A percentile compares a stretch with the other conserved stretches of the same genome.
Conservation (phyloP, 2,797 vertebrate genomes). For the Pseudochaenichthys georgianus region DNA sequence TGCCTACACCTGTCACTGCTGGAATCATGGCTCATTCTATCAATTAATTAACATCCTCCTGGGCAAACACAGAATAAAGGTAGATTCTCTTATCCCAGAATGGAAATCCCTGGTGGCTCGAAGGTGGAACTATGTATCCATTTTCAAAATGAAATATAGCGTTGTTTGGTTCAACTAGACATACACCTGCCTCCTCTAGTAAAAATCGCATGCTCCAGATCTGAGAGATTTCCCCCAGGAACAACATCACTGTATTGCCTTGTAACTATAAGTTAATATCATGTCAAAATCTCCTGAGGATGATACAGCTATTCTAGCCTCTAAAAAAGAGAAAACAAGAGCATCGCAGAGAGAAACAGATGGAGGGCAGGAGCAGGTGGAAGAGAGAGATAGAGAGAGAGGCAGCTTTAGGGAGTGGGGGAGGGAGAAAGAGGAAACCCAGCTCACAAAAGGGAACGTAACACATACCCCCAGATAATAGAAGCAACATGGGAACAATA, state of each 20-base stretch:
- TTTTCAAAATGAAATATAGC: slow-evolving; percentile 92
- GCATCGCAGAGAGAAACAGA: slow-evolving; percentile 62
- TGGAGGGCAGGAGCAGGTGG: slow-evolving; percentile 61
- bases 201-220: slow-evolving; percentile 85
- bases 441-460: slow-evolving; percentile 71
- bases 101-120: slow-evolving; percentile 84
- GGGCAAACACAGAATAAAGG: slow-evolving; percentile 67
- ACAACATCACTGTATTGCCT: slow-evolving; percentile 88
- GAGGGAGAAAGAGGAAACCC: slow-evolving; percentile 31
- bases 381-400: slow-evolving; percentile 28
- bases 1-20: slow-evolving; percentile 88
- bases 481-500: slow-evolving; percentile 85
- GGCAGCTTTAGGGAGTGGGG: slow-evolving; percentile 9
- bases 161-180: slow-evolving; percentile 89
- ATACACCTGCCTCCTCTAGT: slow-evolving; percentile 89
- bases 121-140: slow-evolving; percentile 83
- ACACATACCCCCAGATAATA: slow-evolving; percentile 86
- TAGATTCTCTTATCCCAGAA: slow-evolving; percentile 73
- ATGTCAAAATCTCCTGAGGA: slow-evolving; percentile 91
- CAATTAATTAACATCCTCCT: slow-evolving; percentile 93
- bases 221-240: slow-evolving; percentile 90
- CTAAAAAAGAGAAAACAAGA: slow-evolving; percentile 69
- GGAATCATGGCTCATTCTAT: slow-evolving; percentile 92
- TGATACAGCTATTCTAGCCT: slow-evolving; percentile 88
- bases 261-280: slow-evolving; percentile 94